Conservation (phyloP, 2,797 vertebrate genomes). For the Heterohyrax brucei region DNA sequence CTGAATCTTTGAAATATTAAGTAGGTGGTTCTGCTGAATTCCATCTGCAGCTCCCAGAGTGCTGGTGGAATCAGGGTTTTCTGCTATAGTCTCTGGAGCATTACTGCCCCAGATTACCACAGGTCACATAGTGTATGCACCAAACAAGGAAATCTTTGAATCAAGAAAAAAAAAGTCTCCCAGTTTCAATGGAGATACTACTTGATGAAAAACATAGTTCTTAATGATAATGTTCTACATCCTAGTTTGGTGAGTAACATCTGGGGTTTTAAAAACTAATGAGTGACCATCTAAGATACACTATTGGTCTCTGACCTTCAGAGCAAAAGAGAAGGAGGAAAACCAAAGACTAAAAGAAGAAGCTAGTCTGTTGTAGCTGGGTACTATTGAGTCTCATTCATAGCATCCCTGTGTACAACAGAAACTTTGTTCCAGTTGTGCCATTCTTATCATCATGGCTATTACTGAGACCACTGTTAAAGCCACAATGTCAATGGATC, state of each 20-base stretch:
- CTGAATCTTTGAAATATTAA: slow-evolving; percentile 46
- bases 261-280: too few relatives aligned
- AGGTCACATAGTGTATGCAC: slow-evolving; percentile 24
- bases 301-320: too few relatives aligned
- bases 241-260: too few relatives aligned
- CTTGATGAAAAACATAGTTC: too few relatives aligned
- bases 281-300: too few relatives aligned
- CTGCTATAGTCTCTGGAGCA: slow-evolving; percentile 66
- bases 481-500: neutral
- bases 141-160: slow-evolving; percentile 67
- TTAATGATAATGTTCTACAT: too few relatives aligned
- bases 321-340: too few relatives aligned
- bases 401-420: neutral
- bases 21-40: slow-evolving; percentile 58
- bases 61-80: slow-evolving; percentile 64
- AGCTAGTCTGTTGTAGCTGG: neutral
- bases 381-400: neutral
- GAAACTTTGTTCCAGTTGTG: neutral
- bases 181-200: too few relatives aligned
- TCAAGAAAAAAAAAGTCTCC: slow-evolving; percentile 1
- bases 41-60: slow-evolving; percentile 35
- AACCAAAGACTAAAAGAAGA: too few relatives aligned
- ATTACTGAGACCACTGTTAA: neutral
- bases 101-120: slow-evolving; percentile 78
- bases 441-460: neutral